phyloP scores from a whole-genome alignment of 2,113 vertebrate genomes.

The Riparia riparia region DNA sequence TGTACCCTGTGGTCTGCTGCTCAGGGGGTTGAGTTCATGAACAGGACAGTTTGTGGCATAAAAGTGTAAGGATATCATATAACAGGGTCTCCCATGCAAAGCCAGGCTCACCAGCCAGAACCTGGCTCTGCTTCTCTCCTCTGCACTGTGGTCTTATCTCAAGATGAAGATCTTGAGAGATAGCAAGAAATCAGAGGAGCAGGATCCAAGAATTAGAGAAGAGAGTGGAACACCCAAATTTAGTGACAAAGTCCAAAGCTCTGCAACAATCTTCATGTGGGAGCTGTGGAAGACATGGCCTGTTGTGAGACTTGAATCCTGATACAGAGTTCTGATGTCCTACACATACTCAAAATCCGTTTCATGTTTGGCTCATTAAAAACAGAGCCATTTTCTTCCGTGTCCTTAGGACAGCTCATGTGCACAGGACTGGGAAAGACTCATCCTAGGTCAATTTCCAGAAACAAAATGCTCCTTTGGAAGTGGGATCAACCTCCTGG shows the following conservation, averaged over 20 bases:
- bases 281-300: neutral
- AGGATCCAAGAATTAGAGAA: neutral
- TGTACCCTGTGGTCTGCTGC: neutral
- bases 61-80: neutral
- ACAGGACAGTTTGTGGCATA: neutral
- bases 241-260: neutral
- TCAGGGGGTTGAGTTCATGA: neutral
- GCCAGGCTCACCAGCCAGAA: neutral
- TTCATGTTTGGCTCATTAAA: neutral
- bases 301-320: neutral
- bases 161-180: neutral
- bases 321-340: neutral
- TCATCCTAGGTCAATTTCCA: neutral
- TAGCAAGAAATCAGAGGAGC: neutral
- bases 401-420: neutral
- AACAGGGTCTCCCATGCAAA: neutral
- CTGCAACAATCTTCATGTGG: neutral
- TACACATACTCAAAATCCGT: neutral
- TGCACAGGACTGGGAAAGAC: neutral
- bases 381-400: neutral
- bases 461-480: neutral
- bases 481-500: neutral
- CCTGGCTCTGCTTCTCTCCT: neutral
- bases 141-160: neutral
- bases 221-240: neutral